Percentiles rank a stretch among this genome's conserved stretches.
Conservation (phyloP, 2,113 vertebrate genomes). For the Lynx canadensis region DNA sequence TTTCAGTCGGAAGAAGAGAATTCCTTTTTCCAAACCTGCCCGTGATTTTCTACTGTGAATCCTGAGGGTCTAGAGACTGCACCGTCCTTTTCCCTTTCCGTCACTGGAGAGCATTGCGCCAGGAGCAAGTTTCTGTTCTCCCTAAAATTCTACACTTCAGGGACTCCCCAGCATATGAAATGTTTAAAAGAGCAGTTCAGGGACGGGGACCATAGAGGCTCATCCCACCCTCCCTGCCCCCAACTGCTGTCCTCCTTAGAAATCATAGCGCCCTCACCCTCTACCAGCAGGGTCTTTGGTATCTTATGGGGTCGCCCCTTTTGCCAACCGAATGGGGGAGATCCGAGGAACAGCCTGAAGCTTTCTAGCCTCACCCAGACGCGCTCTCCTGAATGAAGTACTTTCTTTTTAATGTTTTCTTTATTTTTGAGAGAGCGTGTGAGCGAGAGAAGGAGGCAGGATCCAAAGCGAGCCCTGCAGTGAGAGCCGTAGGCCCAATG, state of each 20-base stretch:
- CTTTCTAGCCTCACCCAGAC: background rate
- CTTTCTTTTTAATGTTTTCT: background rate
- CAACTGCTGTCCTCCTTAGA: background rate
- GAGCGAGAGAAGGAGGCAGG: too few species aligned
- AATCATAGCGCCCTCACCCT: background rate
- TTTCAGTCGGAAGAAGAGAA: slow-evolving; percentile 25
- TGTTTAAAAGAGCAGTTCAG: background rate
- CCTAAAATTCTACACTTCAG: background rate
- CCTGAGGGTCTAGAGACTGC: background rate
- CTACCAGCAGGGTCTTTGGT: background rate
- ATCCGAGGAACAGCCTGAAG: background rate
- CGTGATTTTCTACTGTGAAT: slow-evolving; percentile 38
- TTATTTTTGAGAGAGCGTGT: too few species aligned
- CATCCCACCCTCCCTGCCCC: background rate
- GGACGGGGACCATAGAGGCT: background rate
- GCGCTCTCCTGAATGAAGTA: background rate
- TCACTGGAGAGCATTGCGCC: background rate
- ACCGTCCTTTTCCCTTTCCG: background rate
- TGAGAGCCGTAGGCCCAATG: too few species aligned
- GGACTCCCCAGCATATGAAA: background rate
- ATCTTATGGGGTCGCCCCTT: background rate
- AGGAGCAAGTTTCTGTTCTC: background rate
- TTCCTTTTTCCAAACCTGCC: background rate
- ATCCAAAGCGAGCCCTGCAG: too few species aligned
- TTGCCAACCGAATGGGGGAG: background rate